phyloP scores from a whole-genome alignment of 2,113 vertebrate species.

The Corydoras sp. region DNA sequence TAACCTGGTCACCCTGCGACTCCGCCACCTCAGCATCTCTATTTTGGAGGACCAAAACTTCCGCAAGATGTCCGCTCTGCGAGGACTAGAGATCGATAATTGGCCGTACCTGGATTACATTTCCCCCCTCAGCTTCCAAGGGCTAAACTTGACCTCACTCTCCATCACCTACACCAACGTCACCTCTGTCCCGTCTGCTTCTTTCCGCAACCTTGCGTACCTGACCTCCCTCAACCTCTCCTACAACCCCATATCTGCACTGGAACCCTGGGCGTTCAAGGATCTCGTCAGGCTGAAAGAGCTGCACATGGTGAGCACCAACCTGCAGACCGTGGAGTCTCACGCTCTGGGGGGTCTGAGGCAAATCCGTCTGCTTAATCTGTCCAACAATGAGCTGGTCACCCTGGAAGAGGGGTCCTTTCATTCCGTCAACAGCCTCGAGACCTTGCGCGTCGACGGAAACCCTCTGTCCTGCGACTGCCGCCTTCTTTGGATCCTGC shows the following conservation, averaged over 20 bases:
- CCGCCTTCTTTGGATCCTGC: slow-evolving; percentile 94
- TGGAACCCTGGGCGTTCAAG: slow-evolving; percentile 86
- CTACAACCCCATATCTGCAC: slow-evolving; percentile 85
- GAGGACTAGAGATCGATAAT: slow-evolving; percentile 85
- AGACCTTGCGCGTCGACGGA: slow-evolving; percentile 87
- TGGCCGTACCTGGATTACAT: slow-evolving; percentile 90
- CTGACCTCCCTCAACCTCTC: slow-evolving; percentile 89
- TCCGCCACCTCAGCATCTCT: slow-evolving; percentile 81
- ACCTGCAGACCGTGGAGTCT: slow-evolving; percentile 76
- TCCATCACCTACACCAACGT: slow-evolving; percentile 96
- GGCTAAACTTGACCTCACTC: slow-evolving; percentile 87
- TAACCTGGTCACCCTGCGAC: slow-evolving; percentile 80
- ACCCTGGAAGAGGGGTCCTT: slow-evolving; percentile 90
- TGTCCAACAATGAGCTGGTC: slow-evolving; percentile 85
- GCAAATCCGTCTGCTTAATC: slow-evolving; percentile 91
- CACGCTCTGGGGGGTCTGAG: slow-evolving; percentile 84
- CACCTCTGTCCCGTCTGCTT: slow-evolving; percentile 78
- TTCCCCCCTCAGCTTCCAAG: slow-evolving; percentile 81
- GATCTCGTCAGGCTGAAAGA: slow-evolving; percentile 91
- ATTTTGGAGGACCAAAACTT: slow-evolving; percentile 90
- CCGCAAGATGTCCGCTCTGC: slow-evolving; percentile 74
- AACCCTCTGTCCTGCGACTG: slow-evolving; percentile 96
- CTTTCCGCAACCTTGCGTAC: slow-evolving; percentile 83
- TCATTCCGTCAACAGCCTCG: slow-evolving; percentile 91
- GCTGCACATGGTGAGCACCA: slow-evolving; percentile 85